phyloP scores from a whole-genome alignment of 2,888 invertebrate species.

The Temnothorax ravouxi region DNA sequence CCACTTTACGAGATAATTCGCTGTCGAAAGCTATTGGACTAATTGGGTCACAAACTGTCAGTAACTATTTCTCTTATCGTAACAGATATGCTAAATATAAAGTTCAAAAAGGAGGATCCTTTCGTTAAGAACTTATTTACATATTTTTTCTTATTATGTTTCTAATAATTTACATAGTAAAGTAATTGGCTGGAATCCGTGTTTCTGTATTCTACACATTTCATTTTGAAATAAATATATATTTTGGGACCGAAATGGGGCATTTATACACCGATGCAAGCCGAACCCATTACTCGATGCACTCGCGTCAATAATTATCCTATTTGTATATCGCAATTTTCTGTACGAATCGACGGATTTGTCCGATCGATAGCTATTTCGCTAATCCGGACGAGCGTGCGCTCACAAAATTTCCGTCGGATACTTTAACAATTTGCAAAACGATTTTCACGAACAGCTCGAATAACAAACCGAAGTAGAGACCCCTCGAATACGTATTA shows the following conservation, averaged over 20 bases:
- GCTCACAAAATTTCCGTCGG: not conserved
- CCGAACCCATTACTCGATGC: constrained; percentile 19
- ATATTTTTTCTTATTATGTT: not conserved
- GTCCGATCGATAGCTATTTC: constrained; percentile 13
- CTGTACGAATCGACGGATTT: constrained; percentile 6
- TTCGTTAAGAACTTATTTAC: not conserved
- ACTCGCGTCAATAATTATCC: constrained; percentile 39
- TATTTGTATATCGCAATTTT: constrained; percentile 41
- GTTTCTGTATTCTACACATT: not conserved
- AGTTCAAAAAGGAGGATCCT: not conserved
- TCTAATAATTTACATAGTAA: not conserved
- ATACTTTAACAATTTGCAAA: constrained; percentile 25
- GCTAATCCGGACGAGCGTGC: not conserved
- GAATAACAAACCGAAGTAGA: constrained; percentile 1
- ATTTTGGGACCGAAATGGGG: not conserved
- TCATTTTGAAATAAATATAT: not conserved
- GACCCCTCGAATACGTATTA: not conserved
- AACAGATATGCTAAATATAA: not conserved
- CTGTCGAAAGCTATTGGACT: not conserved
- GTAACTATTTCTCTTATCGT: not conserved
- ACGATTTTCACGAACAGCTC: constrained; percentile 1
- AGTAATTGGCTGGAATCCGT: not conserved
- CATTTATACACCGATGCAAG: constrained; percentile 5
- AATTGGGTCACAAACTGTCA: constrained; percentile 8
- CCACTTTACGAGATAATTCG: not conserved